Percentiles rank a stretch among this genome's conserved stretches.
phyloP scores from a whole-genome alignment of 2,888 invertebrate species.

The Ariolimax columbianus region DNA sequence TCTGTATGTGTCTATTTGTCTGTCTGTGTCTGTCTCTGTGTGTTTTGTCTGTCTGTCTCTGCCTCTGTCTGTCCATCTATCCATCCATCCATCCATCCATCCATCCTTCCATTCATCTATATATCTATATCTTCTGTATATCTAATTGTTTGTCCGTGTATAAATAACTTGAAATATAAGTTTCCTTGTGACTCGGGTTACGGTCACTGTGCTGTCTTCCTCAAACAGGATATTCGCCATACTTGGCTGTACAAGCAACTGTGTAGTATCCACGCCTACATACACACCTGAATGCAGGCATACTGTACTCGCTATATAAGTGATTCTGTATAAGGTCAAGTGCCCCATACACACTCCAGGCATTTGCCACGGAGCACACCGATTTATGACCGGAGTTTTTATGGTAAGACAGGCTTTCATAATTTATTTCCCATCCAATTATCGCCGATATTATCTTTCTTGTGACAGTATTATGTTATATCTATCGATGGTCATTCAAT shows the following conservation, averaged over 20 bases:
- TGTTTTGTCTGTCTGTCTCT: too few species aligned
- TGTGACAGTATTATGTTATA: too few species aligned
- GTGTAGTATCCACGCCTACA: neutral
- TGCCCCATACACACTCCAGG: neutral
- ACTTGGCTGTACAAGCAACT: neutral
- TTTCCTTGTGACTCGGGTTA: neutral
- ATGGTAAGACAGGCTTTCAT: neutral
- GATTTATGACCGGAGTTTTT: neutral
- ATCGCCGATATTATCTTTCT: too few species aligned
- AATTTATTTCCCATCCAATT: too few species aligned
- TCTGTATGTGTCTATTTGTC: too few species aligned
- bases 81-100: too few species aligned
- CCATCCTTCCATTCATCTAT: too few species aligned
- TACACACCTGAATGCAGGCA: neutral
- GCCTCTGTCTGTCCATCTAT: too few species aligned
- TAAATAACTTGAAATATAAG: too few species aligned
- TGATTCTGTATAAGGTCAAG: neutral
- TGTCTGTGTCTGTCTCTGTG: too few species aligned
- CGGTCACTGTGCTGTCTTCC: neutral
- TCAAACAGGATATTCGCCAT: neutral
- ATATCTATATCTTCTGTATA: neutral
- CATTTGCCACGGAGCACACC: neutral
- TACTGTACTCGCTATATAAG: neutral
- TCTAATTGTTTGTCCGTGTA: neutral
- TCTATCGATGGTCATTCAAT: too few species aligned